Conservation (phyloP, 2,888 invertebrate genomes). For the Athalia circularis region DNA sequence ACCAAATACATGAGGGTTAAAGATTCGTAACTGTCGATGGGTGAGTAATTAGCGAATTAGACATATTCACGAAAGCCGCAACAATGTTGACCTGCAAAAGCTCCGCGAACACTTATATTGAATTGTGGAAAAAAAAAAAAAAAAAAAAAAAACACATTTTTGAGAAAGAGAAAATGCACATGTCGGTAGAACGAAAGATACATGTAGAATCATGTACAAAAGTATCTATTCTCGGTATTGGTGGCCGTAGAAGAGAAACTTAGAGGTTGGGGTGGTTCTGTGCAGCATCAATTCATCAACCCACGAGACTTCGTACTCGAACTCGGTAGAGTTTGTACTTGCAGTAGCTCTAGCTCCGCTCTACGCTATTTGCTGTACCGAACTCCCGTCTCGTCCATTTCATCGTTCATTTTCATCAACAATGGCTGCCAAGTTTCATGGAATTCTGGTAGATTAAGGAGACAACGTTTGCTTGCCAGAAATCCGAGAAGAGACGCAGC, state of each 20-base stretch:
- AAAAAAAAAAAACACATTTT: background rate
- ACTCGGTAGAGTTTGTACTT: slow-evolving; percentile 23
- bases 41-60: too few species aligned
- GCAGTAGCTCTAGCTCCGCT: background rate
- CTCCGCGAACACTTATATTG: too few species aligned
- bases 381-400: slow-evolving; percentile 55
- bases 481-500: slow-evolving; percentile 37
- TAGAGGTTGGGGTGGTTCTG: slow-evolving; percentile 24
- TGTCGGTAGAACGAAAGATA: too few species aligned
- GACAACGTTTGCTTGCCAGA: slow-evolving; percentile 35
- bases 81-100: too few species aligned
- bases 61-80: too few species aligned
- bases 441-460: slow-evolving; percentile 42
- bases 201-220: background rate
- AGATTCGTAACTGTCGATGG: too few species aligned
- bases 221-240: background rate
- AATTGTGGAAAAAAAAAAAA: background rate
- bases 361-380: slow-evolving; percentile 22
- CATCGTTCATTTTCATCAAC: slow-evolving; percentile 66
- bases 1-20: too few species aligned
- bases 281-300: slow-evolving; percentile 63
- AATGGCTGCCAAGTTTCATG: slow-evolving; percentile 63
- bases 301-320: slow-evolving; percentile 56
- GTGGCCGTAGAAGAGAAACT: background rate
- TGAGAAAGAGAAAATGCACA: too few species aligned